Conservation (phyloP, 1,140 invertebrate genomes). For the Aphelinus certus region DNA sequence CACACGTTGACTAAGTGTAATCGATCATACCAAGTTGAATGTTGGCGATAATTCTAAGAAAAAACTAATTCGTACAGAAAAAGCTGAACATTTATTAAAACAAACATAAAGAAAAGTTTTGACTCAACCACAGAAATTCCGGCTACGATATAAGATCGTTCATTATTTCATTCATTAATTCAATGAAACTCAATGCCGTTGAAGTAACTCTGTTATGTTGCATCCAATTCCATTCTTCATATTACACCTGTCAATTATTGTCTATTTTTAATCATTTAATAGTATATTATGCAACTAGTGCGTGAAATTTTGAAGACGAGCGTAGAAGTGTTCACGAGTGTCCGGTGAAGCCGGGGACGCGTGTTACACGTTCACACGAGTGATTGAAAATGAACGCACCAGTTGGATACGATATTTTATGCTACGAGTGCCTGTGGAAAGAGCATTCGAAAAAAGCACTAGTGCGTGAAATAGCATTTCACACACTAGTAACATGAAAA, state of each 20-base stretch:
- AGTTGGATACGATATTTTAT: too few species aligned
- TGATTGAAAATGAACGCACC: too few species aligned
- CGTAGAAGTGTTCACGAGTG: too few species aligned
- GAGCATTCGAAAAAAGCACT: too few species aligned
- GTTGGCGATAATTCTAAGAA: conserved; percentile 37
- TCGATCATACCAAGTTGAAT: conserved; percentile 38
- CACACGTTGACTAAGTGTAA: conserved; percentile 43
- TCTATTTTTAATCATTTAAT: too few species aligned
- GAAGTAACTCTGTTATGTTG: conserved; percentile 37
- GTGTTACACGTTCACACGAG: too few species aligned
- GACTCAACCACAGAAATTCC: conserved; percentile 27
- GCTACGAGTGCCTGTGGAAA: too few species aligned
- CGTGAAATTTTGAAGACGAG: too few species aligned
- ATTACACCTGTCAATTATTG: neutral
- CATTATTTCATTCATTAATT: conserved; percentile 13
- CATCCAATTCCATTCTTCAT: conserved; percentile 6
- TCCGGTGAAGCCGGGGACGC: too few species aligned
- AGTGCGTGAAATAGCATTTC: too few species aligned
- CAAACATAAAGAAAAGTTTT: conserved; percentile 3
- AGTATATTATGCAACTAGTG: too few species aligned
- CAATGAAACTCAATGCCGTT: conserved; percentile 11
- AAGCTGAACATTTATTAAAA: conserved; percentile 12
- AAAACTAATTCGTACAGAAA: conserved; percentile 12
- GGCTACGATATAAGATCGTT: conserved; percentile 20
- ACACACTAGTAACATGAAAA: too few species aligned